Percentiles rank a stretch among this genome's conserved stretches.
These are phyloP conservation scores for Catamblyrhynchus diadema DNA, from an alignment of 2,797 vertebrate genomes.

Conservation along the genomic window DNA sequence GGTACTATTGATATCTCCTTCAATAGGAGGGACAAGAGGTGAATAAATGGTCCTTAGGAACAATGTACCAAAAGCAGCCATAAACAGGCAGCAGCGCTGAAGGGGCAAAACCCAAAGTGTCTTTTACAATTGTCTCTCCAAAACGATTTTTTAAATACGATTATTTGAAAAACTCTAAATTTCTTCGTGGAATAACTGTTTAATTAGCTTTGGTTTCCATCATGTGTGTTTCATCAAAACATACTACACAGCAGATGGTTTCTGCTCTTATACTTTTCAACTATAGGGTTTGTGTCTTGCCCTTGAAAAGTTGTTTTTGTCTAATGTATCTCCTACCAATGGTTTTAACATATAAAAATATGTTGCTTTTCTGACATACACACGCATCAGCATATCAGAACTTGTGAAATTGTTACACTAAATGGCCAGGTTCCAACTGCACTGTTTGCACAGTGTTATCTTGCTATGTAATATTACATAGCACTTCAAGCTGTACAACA, in stretches of 20 bases:
- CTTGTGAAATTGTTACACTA: background rate
- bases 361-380: background rate
- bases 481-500: background rate
- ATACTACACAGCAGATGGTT: slow-evolving; percentile 47
- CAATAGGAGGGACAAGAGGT: background rate
- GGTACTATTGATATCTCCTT: background rate
- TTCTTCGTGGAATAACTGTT: background rate
- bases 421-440: background rate
- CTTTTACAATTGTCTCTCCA: background rate
- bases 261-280: slow-evolving; percentile 1
- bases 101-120: background rate
- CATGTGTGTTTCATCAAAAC: slow-evolving; percentile 26
- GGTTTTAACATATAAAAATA: background rate
- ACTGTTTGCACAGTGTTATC: background rate
- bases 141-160: background rate
- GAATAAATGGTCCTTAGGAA: background rate
- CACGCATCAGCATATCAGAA: background rate
- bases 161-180: background rate
- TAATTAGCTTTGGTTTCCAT: slow-evolving; percentile 22
- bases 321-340: background rate
- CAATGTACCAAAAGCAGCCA: background rate
- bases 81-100: background rate
- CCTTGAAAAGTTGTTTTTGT: slow-evolving; percentile 13
- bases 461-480: background rate
- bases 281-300: background rate